Percentiles rank a stretch among this genome's conserved stretches.
Conservation (phyloP, 2,113 vertebrate genomes). For the Taurulus bubalis region DNA sequence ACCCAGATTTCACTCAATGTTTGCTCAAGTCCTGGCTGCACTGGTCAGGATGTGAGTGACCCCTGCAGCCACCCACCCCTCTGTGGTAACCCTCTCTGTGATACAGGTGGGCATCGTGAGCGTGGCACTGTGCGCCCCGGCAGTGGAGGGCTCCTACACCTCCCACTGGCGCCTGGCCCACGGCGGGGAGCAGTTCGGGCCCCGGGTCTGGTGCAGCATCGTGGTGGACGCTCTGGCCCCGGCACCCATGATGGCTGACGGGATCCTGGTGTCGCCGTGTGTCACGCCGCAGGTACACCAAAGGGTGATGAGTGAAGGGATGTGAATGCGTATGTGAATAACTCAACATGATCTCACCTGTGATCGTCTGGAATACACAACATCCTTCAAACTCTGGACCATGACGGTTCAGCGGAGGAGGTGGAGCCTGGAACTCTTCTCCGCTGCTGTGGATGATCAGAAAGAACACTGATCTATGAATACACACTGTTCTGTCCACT, state of each 20-base stretch:
- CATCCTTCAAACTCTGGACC: too few relatives aligned
- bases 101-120: constrained; percentile 95
- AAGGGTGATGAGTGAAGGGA: too few relatives aligned
- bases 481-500: neutral
- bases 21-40: too few relatives aligned
- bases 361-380: too few relatives aligned
- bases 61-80: too few relatives aligned
- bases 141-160: constrained; percentile 93
- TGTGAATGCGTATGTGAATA: neutral
- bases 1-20: too few relatives aligned
- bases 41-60: too few relatives aligned
- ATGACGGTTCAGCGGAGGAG: too few relatives aligned
- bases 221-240: constrained; percentile 89
- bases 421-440: too few relatives aligned
- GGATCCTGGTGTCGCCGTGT: constrained; percentile 75
- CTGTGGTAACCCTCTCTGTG: too few relatives aligned
- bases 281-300: constrained; percentile 84
- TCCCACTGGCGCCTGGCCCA: constrained; percentile 98
- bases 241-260: constrained; percentile 77
- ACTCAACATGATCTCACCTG: too few relatives aligned
- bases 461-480: neutral
- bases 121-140: constrained; percentile 91
- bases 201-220: constrained; percentile 98
- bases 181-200: constrained; percentile 94
- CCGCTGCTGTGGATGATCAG: too few relatives aligned